phyloP scores from a whole-genome alignment of 2,888 invertebrate species.

The Leucophenga maculata region DNA sequence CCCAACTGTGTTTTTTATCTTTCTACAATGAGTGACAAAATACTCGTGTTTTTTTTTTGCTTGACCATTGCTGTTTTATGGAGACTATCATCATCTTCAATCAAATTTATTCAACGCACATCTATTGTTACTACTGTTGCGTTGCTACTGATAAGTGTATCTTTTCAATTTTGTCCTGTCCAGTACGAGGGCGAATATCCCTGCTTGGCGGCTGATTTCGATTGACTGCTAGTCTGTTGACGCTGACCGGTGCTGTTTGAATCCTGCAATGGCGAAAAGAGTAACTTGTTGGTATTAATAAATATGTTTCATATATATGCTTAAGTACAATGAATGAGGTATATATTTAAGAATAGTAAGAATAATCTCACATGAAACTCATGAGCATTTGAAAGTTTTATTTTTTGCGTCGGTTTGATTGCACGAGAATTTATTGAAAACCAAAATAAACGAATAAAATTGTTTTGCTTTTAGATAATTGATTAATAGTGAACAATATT shows the following conservation, averaged over 20 bases:
- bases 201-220: conserved; percentile 72
- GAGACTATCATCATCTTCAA: not conserved
- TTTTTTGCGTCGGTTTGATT: no score
- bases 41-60: conserved; percentile 19
- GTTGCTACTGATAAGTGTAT: conserved; percentile 39
- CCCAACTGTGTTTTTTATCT: no score
- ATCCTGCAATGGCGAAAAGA: conserved; percentile 62
- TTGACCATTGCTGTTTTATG: conserved; percentile 31
- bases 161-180: conserved; percentile 72
- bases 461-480: no score
- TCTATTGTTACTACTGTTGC: conserved; percentile 31
- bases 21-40: no score
- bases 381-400: no score
- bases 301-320: conserved; percentile 33
- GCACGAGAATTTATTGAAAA: no score
- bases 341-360: no score
- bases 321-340: no score
- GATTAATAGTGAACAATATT: no score
- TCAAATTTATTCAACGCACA: conserved; percentile 28
- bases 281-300: conserved; percentile 26
- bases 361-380: no score
- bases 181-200: conserved; percentile 72
- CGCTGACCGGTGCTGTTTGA: conserved; percentile 73
- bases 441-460: no score
- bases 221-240: conserved; percentile 72